Conservation (phyloP, 2,888 invertebrate species). For the Stenoptilia bipunctidactyla region DNA sequence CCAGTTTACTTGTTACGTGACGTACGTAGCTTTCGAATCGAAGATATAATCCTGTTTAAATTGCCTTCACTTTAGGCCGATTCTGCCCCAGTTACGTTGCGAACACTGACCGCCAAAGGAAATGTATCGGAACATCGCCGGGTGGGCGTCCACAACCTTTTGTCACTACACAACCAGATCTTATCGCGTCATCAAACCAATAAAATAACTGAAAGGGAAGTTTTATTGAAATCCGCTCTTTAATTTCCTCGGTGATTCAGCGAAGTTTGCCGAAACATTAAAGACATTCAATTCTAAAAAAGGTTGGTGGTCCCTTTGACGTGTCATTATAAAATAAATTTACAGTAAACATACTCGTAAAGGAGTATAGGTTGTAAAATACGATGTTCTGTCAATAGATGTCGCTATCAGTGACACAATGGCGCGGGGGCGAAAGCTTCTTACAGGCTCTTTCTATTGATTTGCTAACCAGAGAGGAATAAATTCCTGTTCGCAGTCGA, state of each 20-base stretch:
- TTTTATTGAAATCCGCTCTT: background rate
- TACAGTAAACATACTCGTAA: slow-evolving; percentile 25
- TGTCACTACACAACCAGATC: background rate
- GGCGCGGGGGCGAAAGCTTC: slow-evolving; percentile 36
- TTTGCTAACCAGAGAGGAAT: slow-evolving; percentile 28
- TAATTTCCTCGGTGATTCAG: background rate
- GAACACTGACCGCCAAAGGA: too few relatives aligned
- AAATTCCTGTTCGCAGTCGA: slow-evolving; percentile 29
- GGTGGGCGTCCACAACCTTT: slow-evolving; percentile 1
- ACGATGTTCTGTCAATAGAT: slow-evolving; percentile 26
- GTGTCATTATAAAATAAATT: too few relatives aligned
- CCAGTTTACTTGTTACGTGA: too few relatives aligned
- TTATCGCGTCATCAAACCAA: background rate
- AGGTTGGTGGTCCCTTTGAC: too few relatives aligned
- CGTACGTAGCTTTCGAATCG: too few relatives aligned
- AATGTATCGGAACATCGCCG: background rate
- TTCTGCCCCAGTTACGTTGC: too few relatives aligned
- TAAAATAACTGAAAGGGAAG: background rate
- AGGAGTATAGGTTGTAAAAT: slow-evolving; percentile 28
- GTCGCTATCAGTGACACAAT: slow-evolving; percentile 35
- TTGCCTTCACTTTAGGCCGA: too few relatives aligned
- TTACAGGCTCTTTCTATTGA: slow-evolving; percentile 3
- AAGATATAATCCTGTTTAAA: too few relatives aligned
- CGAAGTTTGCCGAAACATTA: too few relatives aligned
- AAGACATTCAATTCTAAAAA: too few relatives aligned